Evolutionary conservation across 2,888 invertebrate genomes (phyloP), one percentile per base, ranked within the genome.

Genomic region (Epistrophe eligans): DNA sequence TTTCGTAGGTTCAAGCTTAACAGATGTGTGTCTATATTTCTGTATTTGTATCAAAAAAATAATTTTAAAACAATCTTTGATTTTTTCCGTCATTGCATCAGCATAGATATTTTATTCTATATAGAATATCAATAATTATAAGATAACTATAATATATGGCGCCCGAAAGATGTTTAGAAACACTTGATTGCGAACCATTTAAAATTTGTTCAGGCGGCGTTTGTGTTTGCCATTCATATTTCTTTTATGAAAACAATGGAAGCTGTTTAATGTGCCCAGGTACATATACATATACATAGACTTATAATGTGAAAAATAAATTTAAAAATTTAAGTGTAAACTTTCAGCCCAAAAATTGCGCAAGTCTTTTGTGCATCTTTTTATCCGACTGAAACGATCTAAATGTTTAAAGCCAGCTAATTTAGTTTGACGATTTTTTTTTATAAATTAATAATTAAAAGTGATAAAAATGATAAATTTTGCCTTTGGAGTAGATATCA

Each of bases 201-300:
- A 11, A 58, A 58, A 35, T 48, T 48, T 79, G 81, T 32, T 3
- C 4, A 1, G 1, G n/a, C 5, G 48, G 60, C 17, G 0, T n/a
- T 11, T 82, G 76, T n/a, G 4, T 0, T 10, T 82, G 82, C 17
- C 19, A 3, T 4, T 10, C 10, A 7, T 6, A n/a, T 19, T n/a
- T 45, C 28, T 10, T 7, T 0, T 24, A 24, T 24, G 24, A 24
- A 24, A 2, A n/a, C 15, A 43, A 43, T 50, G 48, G 28, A 2
- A 38, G 15, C 13, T 77, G 77, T 64, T 13, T 13, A 6, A 72
- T 24, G 28, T 83, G 82, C 72, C 50, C 77, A 82, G 82, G 82
- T 83, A 35, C 32, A 4, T 35, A 35, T n/a, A n/a, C n/a, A n/a
- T n/a, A n/a, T n/a, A n/a, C n/a, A n/a, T 35, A 35, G 9, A 35